phyloP scores from a whole-genome alignment of 1,140 invertebrate species.

The Cotesia chilonis region DNA sequence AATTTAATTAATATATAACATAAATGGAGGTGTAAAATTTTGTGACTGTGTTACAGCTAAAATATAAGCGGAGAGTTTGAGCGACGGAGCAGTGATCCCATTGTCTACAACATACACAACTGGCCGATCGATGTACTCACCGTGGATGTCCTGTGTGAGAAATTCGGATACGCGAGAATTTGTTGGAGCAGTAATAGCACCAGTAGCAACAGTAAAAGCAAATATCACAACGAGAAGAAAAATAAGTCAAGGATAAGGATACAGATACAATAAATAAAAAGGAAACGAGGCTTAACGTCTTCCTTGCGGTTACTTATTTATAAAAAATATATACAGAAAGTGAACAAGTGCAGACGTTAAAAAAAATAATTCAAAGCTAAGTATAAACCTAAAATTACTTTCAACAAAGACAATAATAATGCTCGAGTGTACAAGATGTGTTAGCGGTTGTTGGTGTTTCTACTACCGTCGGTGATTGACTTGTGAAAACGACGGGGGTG shows the following conservation, averaged over 20 bases:
- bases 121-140: conserved; percentile 8
- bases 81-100: conserved; percentile 11
- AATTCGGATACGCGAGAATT: conserved; percentile 1
- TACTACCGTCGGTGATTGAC: conserved; percentile 20
- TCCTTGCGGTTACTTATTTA: conserved; percentile 15
- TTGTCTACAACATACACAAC: conserved; percentile 8
- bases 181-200: too few species aligned
- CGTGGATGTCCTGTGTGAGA: conserved; percentile 11
- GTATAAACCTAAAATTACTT: too few species aligned
- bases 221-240: not conserved
- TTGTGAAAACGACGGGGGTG: conserved; percentile 3
- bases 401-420: not conserved
- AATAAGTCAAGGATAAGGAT: not conserved
- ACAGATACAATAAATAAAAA: conserved; percentile 16
- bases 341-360: not conserved
- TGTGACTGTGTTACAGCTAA: conserved; percentile 10
- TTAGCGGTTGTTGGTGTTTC: conserved; percentile 3
- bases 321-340: not conserved
- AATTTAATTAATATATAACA: not conserved
- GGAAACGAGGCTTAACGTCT: not conserved
- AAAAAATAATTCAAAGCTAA: not conserved
- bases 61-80: not conserved
- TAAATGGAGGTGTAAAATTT: not conserved
- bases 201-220: too few species aligned
- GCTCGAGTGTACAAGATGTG: not conserved